phyloP scores from a whole-genome alignment of 2,888 invertebrate species.

The Crepidodera aurea region DNA sequence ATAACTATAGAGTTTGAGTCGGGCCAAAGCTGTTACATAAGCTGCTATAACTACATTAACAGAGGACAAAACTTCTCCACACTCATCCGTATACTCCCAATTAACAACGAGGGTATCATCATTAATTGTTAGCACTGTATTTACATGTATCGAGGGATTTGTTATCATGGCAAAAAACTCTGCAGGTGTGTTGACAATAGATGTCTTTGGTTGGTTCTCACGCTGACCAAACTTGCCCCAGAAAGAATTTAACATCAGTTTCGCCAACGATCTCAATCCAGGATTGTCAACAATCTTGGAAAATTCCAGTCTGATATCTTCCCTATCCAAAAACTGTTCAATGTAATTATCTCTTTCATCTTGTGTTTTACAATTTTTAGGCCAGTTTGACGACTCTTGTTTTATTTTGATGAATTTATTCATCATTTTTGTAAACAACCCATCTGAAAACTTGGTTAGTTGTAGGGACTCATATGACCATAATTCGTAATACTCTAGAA shows the following conservation, averaged over 20 bases:
- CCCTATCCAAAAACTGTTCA: constrained; percentile 37
- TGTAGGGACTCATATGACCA: constrained; percentile 33
- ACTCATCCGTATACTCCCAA: constrained; percentile 40
- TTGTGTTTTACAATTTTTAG: constrained; percentile 38
- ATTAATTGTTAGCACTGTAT: constrained; percentile 21
- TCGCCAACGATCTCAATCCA: constrained; percentile 44
- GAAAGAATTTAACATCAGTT: constrained; percentile 48
- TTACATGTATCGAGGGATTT: constrained; percentile 15
- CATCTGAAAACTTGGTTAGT: constrained; percentile 44
- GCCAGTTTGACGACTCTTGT: constrained; percentile 48
- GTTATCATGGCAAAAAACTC: constrained; percentile 25
- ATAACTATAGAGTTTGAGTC: constrained; percentile 19
- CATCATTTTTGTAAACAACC: constrained; percentile 52
- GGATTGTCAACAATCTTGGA: constrained; percentile 40
- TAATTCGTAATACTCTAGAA: constrained; percentile 41
- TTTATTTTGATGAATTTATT: constrained; percentile 51
- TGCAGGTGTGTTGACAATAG: constrained; percentile 7
- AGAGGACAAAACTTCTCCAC: constrained; percentile 23
- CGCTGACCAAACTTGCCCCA: constrained; percentile 45
- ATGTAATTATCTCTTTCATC: constrained; percentile 41
- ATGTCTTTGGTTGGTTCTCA: constrained; percentile 38
- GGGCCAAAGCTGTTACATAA: no score
- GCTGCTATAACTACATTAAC: constrained; percentile 49
- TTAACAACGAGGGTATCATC: constrained; percentile 40
- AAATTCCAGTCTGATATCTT: constrained; percentile 43